These are phyloP conservation scores for Cheilosia grossa DNA, from an alignment of 2,888 invertebrate species.

Conservation along the genomic window DNA sequence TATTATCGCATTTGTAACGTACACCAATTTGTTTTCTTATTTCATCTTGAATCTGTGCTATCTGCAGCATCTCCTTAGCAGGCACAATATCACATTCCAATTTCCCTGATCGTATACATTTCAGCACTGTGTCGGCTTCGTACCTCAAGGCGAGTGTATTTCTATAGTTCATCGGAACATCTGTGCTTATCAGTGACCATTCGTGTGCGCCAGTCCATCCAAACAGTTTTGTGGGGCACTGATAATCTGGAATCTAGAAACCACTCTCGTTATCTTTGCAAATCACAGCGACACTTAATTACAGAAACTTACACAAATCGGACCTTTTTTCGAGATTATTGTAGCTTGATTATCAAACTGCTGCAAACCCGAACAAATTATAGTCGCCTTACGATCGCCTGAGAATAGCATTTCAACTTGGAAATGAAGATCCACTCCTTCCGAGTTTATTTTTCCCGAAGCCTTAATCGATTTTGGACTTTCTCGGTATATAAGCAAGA, in stretches of 20 bases:
- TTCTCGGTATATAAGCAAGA: constrained; percentile 86
- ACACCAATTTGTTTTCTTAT: constrained; percentile 88
- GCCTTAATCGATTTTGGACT: constrained; percentile 87
- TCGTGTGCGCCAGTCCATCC: constrained; percentile 83
- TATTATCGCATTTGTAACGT: constrained; percentile 80
- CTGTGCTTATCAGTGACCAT: constrained; percentile 86
- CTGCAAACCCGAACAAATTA: constrained; percentile 77
- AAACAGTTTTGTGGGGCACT: constrained; percentile 86
- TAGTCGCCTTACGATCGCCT: constrained; percentile 73
- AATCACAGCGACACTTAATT: constrained; percentile 14
- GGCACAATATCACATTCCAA: constrained; percentile 87
- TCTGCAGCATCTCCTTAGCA: constrained; percentile 86
- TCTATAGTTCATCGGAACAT: constrained; percentile 85
- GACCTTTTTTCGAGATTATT: constrained; percentile 77
- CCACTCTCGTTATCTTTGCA: not conserved
- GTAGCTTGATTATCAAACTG: constrained; percentile 76
- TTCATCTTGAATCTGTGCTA: constrained; percentile 88
- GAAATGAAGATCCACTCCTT: constrained; percentile 87
- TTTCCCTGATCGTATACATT: constrained; percentile 87
- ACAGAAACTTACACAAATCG: constrained; percentile 76
- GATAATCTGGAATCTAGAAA: constrained; percentile 84
- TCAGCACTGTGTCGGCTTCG: constrained; percentile 89
- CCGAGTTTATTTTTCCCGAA: constrained; percentile 87
- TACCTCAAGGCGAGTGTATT: constrained; percentile 90
- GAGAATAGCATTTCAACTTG: constrained; percentile 77